Evolutionary conservation across 2,888 invertebrate genomes (phyloP), one percentile per base, ranked within the genome.

Genomic region (Chironomus tentans): DNA sequence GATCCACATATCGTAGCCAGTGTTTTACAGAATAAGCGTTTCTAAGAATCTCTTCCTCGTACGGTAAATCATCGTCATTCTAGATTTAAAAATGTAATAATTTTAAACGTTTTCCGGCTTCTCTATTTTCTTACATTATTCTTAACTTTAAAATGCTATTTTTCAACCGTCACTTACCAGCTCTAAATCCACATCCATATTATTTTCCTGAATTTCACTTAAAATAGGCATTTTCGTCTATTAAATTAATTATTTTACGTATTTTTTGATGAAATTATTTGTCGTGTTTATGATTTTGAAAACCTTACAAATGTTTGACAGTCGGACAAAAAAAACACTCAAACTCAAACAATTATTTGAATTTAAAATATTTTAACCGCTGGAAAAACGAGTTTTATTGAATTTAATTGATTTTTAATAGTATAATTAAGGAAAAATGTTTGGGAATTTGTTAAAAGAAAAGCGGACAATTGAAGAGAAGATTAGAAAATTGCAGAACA

Each of bases 21-120:
- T 98, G 97, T 83, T 98, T 98, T 0, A 99, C 95, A 1, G 97
- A 97, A 84, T 92, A 98, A 0, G 98, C 97, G 85, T 99, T 99
- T 78, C 98, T 87, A 56, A 99, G 86, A 80, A 99, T 97, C 85
- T 99, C 99, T 84, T 99, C 99, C 84, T 99, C 99, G 82, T 97
- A 99, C 0, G 98, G 95, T 61, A 99, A 86, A 85, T 99, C 99
- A 81, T 97, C 97, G 83, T 97, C 97, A 78, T 89, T 91, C 92
- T 94, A 28, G 24, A 75, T 81, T 82, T 28, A 28, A 5, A 1
- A 38, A n/a, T n/a, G 1, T 10, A 38, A 65, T 65, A 13, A 13
- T 24, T 65, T 0, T 24, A 68, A 68, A 28, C 68, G 68, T 68
- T 68, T 68, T n/a, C 13, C 28, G n/a, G n/a, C 13, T 68, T 56